Evolutionary conservation across 1,140 invertebrate species (phyloP), one percentile per base, ranked within the genome.

Genomic region (Leptinotarsa lineolata): DNA sequence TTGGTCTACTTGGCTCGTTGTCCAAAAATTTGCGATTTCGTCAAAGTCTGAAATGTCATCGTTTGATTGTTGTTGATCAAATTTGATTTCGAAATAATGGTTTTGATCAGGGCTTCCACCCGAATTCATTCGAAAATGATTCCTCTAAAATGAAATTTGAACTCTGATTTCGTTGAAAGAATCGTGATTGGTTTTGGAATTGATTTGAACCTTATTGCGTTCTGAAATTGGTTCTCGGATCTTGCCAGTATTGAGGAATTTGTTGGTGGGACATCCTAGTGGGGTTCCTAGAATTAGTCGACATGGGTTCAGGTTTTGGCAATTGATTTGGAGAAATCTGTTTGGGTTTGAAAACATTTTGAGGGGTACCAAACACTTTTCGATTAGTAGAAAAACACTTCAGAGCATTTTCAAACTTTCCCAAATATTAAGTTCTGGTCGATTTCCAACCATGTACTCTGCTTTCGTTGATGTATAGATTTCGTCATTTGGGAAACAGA

Each of bases 241-340:
- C n/a, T n/a, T n/a, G n/a, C n/a, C n/a, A n/a, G n/a, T n/a, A n/a
- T n/a, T n/a, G n/a, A n/a, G n/a, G n/a, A n/a, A n/a, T n/a, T n/a
- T n/a, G n/a, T n/a, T n/a, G n/a, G 22, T 65, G 12, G 63, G 63
- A 24, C 20, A 24, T 65, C 8, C 20, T 24, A 65, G 63, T 65
- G 11, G 24, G 24, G 2, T 65, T 65, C 24, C 11, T 65, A 30
- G 63, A 65, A 12, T n/a, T 65, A 6, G 63, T 65, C 8, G 63
- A 65, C 63, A 65, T 65, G 20, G 63, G 63, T 39, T 65, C 63
- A 1, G 63, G 63, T 65, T 65, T 65, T 12, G 63, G 63, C n/a
- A 65, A 24, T 65, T 30, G 20, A n/a, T 18, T 65, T 65, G 12
- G 2, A 16, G 4, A 1, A 65, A 65, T 65, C 24, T 65, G 63